phyloP scores from a whole-genome alignment of 2,113 vertebrate species.

The Dunckerocampus dactyliophorus region DNA sequence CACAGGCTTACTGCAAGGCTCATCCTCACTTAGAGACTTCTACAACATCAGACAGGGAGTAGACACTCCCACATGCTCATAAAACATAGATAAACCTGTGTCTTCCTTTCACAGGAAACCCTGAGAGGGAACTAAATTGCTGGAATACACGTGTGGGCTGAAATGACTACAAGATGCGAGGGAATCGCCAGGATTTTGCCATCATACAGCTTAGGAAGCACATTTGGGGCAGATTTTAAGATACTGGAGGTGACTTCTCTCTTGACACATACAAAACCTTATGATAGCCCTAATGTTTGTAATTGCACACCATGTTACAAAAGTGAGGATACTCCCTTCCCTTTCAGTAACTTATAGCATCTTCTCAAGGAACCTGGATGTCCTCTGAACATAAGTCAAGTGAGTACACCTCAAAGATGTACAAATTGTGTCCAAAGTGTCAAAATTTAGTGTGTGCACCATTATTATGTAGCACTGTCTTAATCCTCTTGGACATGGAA shows the following conservation, averaged over 20 bases:
- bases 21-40: conserved; percentile 42
- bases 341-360: no score
- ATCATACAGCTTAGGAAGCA: background rate
- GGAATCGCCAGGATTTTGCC: background rate
- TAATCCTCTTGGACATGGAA: no score
- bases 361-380: no score
- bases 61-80: conserved; percentile 52
- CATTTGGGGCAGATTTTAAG: background rate
- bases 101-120: conserved; percentile 42
- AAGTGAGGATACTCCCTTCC: no score
- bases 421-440: no score
- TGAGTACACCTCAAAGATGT: no score
- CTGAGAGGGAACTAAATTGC: conserved; percentile 33
- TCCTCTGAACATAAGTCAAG: no score
- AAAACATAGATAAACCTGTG: conserved; percentile 55
- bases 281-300: no score
- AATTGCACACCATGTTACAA: no score
- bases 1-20: conserved; percentile 38
- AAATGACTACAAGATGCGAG: conserved; percentile 29
- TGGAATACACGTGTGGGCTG: conserved; percentile 50
- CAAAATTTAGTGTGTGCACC: no score
- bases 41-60: conserved; percentile 41
- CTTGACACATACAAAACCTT: no score
- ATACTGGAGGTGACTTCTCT: background rate
- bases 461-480: no score